These are phyloP conservation scores for Indri indri DNA, from an alignment of 2,113 vertebrate genomes.

Conservation along the genomic window DNA sequence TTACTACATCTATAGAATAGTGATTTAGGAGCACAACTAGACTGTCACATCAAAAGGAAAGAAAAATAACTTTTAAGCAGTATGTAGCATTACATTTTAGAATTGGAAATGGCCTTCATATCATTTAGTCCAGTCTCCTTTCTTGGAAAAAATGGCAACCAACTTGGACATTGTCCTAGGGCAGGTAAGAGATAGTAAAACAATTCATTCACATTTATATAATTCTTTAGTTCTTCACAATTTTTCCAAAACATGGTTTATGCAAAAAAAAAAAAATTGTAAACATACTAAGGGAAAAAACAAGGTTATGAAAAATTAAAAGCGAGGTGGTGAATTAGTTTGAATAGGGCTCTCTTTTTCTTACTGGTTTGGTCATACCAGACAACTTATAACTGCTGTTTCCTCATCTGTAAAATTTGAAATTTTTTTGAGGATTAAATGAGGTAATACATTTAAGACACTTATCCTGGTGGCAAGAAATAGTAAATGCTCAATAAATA, in stretches of 20 bases:
- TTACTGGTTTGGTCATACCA: neutral
- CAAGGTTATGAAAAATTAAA: neutral
- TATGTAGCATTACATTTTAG: neutral
- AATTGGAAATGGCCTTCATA: neutral
- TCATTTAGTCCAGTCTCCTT: neutral
- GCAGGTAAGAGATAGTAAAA: neutral
- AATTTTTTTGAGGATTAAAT: neutral
- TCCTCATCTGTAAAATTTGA: neutral
- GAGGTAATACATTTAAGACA: neutral
- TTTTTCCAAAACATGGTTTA: conserved; percentile 1
- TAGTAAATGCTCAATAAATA: neutral
- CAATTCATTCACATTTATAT: neutral
- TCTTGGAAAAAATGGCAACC: neutral
- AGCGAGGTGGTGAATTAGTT: neutral
- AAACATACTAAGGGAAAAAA: neutral
- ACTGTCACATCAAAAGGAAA: neutral
- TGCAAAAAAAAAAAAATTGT: neutral
- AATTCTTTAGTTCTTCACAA: neutral
- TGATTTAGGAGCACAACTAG: neutral
- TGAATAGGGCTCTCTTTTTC: neutral
- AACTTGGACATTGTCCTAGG: neutral
- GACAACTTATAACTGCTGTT: neutral
- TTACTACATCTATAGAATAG: neutral
- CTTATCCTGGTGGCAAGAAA: neutral
- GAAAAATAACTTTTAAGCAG: neutral